phyloP scores from a whole-genome alignment of 2,113 vertebrate genomes.

The Pao palembangensis region DNA sequence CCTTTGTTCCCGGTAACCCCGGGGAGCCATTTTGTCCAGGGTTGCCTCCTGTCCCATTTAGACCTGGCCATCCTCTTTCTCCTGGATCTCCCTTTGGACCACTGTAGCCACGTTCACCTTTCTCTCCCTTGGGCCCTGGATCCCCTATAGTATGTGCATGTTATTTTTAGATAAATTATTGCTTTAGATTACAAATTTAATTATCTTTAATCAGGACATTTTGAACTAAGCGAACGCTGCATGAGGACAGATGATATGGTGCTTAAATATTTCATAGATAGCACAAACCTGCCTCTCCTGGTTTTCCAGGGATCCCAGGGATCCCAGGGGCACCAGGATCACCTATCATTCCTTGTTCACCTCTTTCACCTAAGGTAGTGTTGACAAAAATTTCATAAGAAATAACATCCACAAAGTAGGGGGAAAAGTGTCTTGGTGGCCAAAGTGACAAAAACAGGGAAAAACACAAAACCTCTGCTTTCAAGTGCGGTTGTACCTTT shows the following conservation, averaged over 20 bases:
- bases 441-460: slow-evolving; percentile 11
- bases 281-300: slow-evolving; percentile 82
- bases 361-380: slow-evolving; percentile 80
- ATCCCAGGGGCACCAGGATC: slow-evolving; percentile 79
- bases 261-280: background rate
- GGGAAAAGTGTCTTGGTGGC: slow-evolving; percentile 6
- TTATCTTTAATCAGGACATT: background rate
- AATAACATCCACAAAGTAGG: slow-evolving; percentile 28
- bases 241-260: background rate
- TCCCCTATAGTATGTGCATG: slow-evolving; percentile 73
- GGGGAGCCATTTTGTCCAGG: slow-evolving; percentile 64
- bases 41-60: slow-evolving; percentile 83
- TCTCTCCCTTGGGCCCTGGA: slow-evolving; percentile 81
- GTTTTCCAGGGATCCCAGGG: slow-evolving; percentile 82
- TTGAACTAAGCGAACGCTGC: background rate
- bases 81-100: slow-evolving; percentile 89
- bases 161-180: background rate
- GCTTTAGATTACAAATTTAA: background rate
- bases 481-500: slow-evolving; percentile 73
- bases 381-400: slow-evolving; percentile 37
- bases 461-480: slow-evolving; percentile 20
- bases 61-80: slow-evolving; percentile 80
- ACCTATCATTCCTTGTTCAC: slow-evolving; percentile 82
- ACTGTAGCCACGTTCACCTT: slow-evolving; percentile 76
- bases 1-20: slow-evolving; percentile 76